These are phyloP conservation scores for Chydorus sphaericus DNA, from an alignment of 2,888 invertebrate species.

Conservation along the genomic window DNA sequence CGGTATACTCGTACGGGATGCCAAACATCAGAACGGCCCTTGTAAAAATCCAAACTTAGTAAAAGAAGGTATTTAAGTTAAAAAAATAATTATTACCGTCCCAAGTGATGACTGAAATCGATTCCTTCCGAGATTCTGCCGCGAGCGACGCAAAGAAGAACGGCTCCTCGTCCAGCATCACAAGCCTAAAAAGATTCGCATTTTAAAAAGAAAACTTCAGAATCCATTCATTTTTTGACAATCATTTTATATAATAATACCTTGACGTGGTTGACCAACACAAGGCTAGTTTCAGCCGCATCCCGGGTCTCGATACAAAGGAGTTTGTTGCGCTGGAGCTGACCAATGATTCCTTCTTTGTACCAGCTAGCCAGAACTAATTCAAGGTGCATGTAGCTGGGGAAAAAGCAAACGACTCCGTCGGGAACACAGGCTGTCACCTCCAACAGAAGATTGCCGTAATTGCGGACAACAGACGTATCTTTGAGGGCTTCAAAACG, in stretches of 20 bases:
- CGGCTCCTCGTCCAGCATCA: conserved; percentile 93
- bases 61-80: not conserved
- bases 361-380: conserved; percentile 95
- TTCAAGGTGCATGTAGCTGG: conserved; percentile 93
- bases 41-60: too few relatives aligned
- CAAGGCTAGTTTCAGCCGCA: conserved; percentile 93
- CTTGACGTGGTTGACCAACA: conserved; percentile 89
- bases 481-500: conserved; percentile 96
- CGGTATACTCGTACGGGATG: conserved; percentile 98
- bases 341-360: conserved; percentile 87
- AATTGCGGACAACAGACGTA: conserved; percentile 91
- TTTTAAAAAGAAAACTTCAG: not conserved
- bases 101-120: conserved; percentile 94
- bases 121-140: conserved; percentile 99
- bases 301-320: conserved; percentile 98
- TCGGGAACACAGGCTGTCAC: conserved; percentile 67
- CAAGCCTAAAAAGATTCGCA: conserved; percentile 55
- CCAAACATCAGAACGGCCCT: conserved; percentile 97
- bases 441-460: conserved; percentile 87
- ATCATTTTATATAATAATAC: conserved; percentile 34
- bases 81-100: conserved; percentile 32
- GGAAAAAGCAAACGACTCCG: conserved; percentile 97
- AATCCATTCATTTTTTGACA: not conserved
- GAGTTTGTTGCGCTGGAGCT: conserved; percentile 82
- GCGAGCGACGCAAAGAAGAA: conserved; percentile 92